phyloP scores from a whole-genome alignment of 1,140 invertebrate species.

The Ridgeia piscesae region DNA sequence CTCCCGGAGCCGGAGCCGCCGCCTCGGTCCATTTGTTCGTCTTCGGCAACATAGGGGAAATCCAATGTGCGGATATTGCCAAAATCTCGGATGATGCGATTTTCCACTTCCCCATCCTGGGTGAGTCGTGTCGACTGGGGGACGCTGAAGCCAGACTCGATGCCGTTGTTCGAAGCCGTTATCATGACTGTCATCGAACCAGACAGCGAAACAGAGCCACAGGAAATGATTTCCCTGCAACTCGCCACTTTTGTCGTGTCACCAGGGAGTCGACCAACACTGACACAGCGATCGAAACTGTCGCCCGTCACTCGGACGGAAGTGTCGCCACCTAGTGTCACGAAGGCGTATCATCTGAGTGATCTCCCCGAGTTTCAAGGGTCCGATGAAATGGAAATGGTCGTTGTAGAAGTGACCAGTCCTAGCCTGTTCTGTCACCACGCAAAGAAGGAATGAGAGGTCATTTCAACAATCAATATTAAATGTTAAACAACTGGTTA shows the following conservation, averaged over 20 bases:
- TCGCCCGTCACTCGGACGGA: neutral
- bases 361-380: neutral
- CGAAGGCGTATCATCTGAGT: neutral
- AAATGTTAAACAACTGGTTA: no score
- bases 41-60: slow-evolving; percentile 12
- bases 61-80: neutral
- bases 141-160: neutral
- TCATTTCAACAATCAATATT: no score
- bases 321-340: neutral
- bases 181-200: neutral
- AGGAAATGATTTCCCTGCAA: neutral
- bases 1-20: neutral
- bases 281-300: neutral
- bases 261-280: neutral
- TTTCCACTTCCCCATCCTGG: neutral
- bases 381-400: neutral
- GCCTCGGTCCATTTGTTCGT: neutral
- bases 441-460: neutral
- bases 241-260: neutral
- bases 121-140: neutral
- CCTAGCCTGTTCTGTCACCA: neutral
- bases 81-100: neutral
- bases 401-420: neutral
- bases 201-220: neutral
- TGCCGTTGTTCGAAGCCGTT: neutral